Evolutionary conservation across 2,888 invertebrate genomes (phyloP).

Genomic region (Hypena proboscidalis): DNA sequence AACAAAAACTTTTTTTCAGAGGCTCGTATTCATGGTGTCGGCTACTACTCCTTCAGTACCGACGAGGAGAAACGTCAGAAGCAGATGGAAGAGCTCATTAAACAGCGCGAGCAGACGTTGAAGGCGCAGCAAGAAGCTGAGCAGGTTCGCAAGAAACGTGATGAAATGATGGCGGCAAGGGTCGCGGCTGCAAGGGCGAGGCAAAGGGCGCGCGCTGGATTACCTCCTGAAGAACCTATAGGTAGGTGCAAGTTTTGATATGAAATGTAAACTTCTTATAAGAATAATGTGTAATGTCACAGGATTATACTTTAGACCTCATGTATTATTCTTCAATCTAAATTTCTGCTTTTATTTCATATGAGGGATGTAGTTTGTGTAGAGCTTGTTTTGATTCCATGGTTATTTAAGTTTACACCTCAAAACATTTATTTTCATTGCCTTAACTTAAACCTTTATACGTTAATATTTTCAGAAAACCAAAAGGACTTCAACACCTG

Average conservation of each 20-base stretch:
- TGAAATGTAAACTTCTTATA: neutral
- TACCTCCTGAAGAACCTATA: constrained; percentile 87
- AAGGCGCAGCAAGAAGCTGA: constrained; percentile 88
- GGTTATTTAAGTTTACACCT: no score
- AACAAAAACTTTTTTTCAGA: constrained; percentile 80
- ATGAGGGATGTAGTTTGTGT: no score
- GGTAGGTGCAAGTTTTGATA: constrained; percentile 50
- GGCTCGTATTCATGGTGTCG: constrained; percentile 96
- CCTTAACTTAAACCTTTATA: no score
- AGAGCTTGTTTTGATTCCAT: no score
- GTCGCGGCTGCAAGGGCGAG: constrained; percentile 90
- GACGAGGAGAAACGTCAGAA: constrained; percentile 91
- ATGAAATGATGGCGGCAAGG: constrained; percentile 88
- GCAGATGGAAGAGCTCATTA: constrained; percentile 92
- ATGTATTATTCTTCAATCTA: no score
- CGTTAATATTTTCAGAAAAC: constrained; percentile 66
- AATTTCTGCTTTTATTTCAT: no score
- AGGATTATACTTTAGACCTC: no score
- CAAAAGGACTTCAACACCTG: constrained; percentile 72
- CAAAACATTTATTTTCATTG: no score
- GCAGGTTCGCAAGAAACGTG: constrained; percentile 85
- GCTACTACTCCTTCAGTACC: constrained; percentile 95
- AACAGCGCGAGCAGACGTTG: constrained; percentile 89
- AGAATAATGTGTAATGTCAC: no score
- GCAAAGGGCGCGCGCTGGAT: constrained; percentile 89